phyloP scores from a whole-genome alignment of 2,797 vertebrate species.

The Schizopygopsis malacanthus region DNA sequence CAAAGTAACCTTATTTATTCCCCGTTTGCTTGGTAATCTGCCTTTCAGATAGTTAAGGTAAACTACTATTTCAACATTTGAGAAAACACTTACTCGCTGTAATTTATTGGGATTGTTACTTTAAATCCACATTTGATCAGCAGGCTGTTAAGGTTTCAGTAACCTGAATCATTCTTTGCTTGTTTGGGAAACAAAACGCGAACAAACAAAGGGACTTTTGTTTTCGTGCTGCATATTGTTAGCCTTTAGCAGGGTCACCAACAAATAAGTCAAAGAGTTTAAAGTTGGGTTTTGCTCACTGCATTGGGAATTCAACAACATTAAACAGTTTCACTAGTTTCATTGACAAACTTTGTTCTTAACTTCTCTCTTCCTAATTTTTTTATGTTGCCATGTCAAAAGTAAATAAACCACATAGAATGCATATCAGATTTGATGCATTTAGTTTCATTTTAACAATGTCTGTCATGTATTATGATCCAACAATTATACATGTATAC shows the following conservation, averaged over 20 bases:
- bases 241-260: background rate
- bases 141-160: slow-evolving; percentile 16
- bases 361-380: background rate
- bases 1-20: background rate
- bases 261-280: slow-evolving; percentile 10
- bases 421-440: background rate
- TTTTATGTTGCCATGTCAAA: background rate
- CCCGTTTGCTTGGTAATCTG: background rate
- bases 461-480: background rate
- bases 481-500: background rate
- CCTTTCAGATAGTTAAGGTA: background rate
- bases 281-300: background rate
- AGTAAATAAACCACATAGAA: background rate
- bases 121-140: slow-evolving; percentile 26
- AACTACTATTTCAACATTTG: background rate
- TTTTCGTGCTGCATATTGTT: slow-evolving; percentile 2
- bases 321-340: background rate
- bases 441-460: background rate
- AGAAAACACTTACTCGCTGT: background rate
- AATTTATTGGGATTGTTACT: too few species aligned
- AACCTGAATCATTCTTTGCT: slow-evolving; percentile 36
- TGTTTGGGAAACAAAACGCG: slow-evolving; percentile 40
- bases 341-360: background rate
- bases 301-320: background rate
- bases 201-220: slow-evolving; percentile 30